Evolutionary conservation across 2,797 vertebrate genomes (phyloP).

Genomic region (Alosa sapidissima): DNA sequence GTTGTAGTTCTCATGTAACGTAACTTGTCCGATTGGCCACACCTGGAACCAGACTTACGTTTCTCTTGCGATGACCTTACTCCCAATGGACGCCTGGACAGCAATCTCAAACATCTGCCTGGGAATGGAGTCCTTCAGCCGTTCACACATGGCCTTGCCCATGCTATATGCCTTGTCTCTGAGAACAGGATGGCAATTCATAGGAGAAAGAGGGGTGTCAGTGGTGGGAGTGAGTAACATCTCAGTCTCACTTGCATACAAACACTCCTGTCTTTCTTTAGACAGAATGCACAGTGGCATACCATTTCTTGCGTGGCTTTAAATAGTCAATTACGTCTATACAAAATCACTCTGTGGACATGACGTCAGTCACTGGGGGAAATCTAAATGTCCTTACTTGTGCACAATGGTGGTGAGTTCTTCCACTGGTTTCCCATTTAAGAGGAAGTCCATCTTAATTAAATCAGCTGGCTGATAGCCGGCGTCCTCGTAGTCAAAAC

Average conservation of each 20-base stretch:
- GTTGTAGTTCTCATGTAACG: background rate
- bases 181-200: slow-evolving; percentile 41
- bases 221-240: background rate
- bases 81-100: slow-evolving; percentile 89
- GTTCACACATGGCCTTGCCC: slow-evolving; percentile 90
- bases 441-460: slow-evolving; percentile 90
- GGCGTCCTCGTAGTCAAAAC: slow-evolving; percentile 97
- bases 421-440: slow-evolving; percentile 89
- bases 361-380: background rate
- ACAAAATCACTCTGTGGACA: background rate
- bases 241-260: background rate
- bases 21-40: background rate
- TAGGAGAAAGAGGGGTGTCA: background rate
- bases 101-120: slow-evolving; percentile 96
- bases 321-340: background rate
- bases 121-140: slow-evolving; percentile 87
- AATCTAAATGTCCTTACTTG: slow-evolving; percentile 69
- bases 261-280: background rate
- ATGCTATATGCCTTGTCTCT: slow-evolving; percentile 81
- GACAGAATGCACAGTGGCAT: background rate
- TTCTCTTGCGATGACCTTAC: slow-evolving; percentile 91
- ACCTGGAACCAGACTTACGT: slow-evolving; percentile 78
- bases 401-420: slow-evolving; percentile 88
- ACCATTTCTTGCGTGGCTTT: no score
- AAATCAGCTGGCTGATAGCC: slow-evolving; percentile 89